Conservation (phyloP, 1,140 invertebrate genomes). For the Ceratina japonica region DNA sequence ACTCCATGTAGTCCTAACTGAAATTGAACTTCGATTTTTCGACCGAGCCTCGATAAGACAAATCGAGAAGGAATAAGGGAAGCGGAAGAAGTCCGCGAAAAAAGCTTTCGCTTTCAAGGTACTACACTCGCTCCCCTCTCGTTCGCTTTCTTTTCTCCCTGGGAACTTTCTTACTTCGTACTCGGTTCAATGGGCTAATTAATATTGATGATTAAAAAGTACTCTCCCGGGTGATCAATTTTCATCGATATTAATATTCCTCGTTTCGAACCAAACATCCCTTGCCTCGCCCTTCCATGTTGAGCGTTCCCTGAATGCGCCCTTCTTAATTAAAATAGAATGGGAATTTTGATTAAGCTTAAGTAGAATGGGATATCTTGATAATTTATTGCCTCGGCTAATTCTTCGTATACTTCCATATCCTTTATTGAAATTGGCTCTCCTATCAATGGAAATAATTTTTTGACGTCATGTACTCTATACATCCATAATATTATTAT, state of each 20-base stretch:
- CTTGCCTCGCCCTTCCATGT: conserved; percentile 51
- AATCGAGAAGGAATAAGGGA: conserved; percentile 1
- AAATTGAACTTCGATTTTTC: conserved; percentile 12
- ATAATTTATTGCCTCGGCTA: not conserved
- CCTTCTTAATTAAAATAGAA: conserved; percentile 35
- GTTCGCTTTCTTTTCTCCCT: conserved; percentile 8
- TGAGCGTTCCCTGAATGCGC: not conserved
- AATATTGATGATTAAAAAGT: conserved; percentile 72
- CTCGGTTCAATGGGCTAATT: conserved; percentile 61
- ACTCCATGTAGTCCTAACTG: not conserved
- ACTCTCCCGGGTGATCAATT: conserved; percentile 64
- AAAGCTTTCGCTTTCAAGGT: conserved; percentile 9
- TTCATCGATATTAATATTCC: conserved; percentile 72
- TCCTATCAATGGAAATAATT: no score
- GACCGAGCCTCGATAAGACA: not conserved
- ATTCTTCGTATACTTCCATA: not conserved
- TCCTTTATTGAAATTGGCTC: no score
- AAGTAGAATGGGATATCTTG: no score
- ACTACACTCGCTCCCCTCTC: not conserved
- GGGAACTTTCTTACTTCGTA: conserved; percentile 71
- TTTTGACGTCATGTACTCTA: no score
- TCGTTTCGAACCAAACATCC: conserved; percentile 46
- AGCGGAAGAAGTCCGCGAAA: not conserved
- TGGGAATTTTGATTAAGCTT: conserved; percentile 36
- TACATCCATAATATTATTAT: no score